These are phyloP conservation scores for Apamea monoglypha DNA, from an alignment of 2,888 invertebrate genomes.

Conservation along the genomic window DNA sequence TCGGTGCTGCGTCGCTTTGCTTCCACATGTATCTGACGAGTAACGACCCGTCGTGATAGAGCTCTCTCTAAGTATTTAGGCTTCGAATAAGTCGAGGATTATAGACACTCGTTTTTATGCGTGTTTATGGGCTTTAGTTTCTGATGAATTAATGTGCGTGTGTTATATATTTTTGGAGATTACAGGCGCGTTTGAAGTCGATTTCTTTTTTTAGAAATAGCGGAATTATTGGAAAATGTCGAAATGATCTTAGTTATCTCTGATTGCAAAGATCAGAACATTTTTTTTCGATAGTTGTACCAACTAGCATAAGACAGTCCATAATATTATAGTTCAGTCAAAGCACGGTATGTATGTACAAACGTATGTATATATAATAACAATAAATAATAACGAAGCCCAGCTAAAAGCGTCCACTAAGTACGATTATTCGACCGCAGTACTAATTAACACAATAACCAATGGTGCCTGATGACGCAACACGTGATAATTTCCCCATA, in stretches of 20 bases:
- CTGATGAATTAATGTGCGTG: background rate
- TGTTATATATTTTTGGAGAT: background rate
- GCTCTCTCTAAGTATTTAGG: background rate
- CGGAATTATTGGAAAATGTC: background rate
- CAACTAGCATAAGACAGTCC: background rate
- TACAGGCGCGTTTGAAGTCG: background rate
- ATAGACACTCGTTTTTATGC: background rate
- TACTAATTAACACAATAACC: slow-evolving; percentile 51
- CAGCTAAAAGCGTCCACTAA: slow-evolving; percentile 23
- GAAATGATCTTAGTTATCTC: background rate
- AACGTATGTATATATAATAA: background rate
- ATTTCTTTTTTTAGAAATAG: too few relatives aligned
- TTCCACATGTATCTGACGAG: background rate
- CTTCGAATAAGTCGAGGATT: background rate
- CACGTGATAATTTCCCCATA: slow-evolving; percentile 57
- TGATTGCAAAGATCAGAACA: too few relatives aligned
- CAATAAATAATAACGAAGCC: slow-evolving; percentile 38
- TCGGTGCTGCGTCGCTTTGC: background rate
- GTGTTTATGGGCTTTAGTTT: background rate
- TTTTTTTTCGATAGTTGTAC: background rate
- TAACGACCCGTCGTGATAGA: too few relatives aligned
- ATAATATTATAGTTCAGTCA: background rate
- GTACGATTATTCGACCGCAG: slow-evolving; percentile 52
- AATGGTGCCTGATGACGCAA: slow-evolving; percentile 52
- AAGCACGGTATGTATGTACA: background rate